These are phyloP conservation scores for Psettodes erumei DNA, from an alignment of 2,113 vertebrate genomes.

Conservation along the genomic window DNA sequence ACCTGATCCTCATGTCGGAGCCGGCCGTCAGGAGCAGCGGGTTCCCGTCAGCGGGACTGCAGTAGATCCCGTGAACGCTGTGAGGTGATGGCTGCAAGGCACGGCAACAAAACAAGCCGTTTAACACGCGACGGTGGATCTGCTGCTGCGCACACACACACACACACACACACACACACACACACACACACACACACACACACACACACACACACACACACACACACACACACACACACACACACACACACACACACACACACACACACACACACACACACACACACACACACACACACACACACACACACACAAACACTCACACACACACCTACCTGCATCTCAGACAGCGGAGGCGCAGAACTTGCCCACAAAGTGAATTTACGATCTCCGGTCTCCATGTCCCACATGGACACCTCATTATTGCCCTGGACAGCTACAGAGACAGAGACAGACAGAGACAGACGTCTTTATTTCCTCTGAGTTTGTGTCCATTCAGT, in stretches of 20 bases:
- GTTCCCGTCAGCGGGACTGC: slow-evolving; percentile 97
- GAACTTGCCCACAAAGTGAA: slow-evolving; percentile 97
- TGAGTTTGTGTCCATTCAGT: no score
- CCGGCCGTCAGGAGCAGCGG: slow-evolving; percentile 96
- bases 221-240: background rate
- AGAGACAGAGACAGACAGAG: background rate
- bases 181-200: background rate
- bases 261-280: background rate
- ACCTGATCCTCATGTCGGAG: slow-evolving; percentile 99
- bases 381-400: slow-evolving; percentile 97
- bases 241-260: slow-evolving; percentile 7
- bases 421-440: slow-evolving; percentile 96
- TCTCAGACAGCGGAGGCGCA: slow-evolving; percentile 94
- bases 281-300: slow-evolving; percentile 7
- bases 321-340: slow-evolving; percentile 83
- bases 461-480: no score
- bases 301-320: slow-evolving; percentile 10
- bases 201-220: slow-evolving; percentile 11
- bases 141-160: background rate
- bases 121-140: background rate
- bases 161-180: slow-evolving; percentile 6
- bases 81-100: slow-evolving; percentile 89
- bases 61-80: slow-evolving; percentile 97
- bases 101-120: slow-evolving; percentile 7
- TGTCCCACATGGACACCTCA: slow-evolving; percentile 99